Conservation (phyloP, 2,797 vertebrate species). For the Bucorvus abyssinicus region DNA sequence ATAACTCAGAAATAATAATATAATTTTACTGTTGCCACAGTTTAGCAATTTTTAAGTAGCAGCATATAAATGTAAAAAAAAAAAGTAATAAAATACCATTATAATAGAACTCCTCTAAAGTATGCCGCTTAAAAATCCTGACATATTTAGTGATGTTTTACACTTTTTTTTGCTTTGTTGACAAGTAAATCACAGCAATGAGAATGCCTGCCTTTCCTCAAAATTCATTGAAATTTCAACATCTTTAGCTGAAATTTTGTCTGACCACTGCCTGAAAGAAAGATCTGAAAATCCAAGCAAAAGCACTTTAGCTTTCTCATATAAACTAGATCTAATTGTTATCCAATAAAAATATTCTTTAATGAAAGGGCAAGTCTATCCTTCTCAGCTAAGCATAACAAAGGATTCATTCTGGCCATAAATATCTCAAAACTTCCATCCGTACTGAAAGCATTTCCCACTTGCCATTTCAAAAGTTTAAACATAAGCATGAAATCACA, state of each 20-base stretch:
- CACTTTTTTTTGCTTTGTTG: neutral
- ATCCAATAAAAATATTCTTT: neutral
- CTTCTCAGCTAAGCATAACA: neutral
- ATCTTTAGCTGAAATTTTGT: neutral
- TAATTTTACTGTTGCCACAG: neutral
- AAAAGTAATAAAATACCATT: neutral
- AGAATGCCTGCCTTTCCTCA: neutral
- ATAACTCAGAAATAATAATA: neutral
- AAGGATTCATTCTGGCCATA: neutral
- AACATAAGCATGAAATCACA: neutral
- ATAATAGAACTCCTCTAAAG: neutral
- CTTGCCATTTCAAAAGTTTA: neutral
- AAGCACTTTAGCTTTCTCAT: neutral
- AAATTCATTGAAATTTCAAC: neutral
- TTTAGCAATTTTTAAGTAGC: neutral
- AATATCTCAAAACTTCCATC: neutral
- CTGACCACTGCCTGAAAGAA: neutral
- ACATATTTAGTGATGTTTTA: neutral
- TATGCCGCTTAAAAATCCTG: neutral
- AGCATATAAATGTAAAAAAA: neutral
- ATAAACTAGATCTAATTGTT: neutral
- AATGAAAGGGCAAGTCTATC: neutral
- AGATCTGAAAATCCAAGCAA: neutral
- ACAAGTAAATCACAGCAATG: neutral
- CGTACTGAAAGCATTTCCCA: neutral